A percentile compares a stretch with the other conserved stretches of the same genome.
phyloP scores from a whole-genome alignment of 2,113 vertebrate species.

The Phylloscopus trochiloides region DNA sequence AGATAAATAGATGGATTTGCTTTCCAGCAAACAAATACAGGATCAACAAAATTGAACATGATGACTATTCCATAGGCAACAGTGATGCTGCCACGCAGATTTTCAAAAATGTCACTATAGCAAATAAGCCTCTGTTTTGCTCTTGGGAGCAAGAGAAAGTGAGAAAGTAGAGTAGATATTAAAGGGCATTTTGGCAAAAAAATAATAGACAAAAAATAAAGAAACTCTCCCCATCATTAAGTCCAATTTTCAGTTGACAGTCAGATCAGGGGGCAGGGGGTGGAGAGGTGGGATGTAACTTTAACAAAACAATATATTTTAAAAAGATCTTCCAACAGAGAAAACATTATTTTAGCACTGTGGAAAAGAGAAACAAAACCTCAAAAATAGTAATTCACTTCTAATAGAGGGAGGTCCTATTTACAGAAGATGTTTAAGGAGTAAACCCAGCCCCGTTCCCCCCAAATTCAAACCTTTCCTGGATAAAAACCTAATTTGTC shows the following conservation, averaged over 20 bases:
- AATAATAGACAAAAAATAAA: not conserved
- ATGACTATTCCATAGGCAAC: slow-evolving; percentile 63
- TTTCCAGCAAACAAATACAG: slow-evolving; percentile 59
- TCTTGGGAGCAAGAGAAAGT: slow-evolving; percentile 9
- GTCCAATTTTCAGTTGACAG: not conserved
- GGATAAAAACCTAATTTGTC: not conserved
- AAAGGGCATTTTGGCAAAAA: not conserved
- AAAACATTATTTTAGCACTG: not conserved
- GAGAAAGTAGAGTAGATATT: not conserved
- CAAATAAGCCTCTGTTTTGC: slow-evolving; percentile 51
- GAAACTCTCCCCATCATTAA: not conserved
- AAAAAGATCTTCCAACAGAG: not conserved
- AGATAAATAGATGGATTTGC: slow-evolving; percentile 63
- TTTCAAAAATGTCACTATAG: slow-evolving; percentile 55
- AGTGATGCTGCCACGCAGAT: slow-evolving; percentile 55
- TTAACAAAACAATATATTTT: not conserved
- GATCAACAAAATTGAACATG: slow-evolving; percentile 63
- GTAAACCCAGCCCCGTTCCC: not conserved
- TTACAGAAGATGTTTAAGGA: not conserved
- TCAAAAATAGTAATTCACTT: not conserved
- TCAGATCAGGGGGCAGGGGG: rapidly evolving
- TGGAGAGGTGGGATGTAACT: not conserved
- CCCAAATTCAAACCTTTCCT: not conserved
- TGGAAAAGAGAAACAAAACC: not conserved
- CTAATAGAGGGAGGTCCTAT: not conserved